Base-by-base conservation (phyloP, 2,797 vertebrate species). In the Discoglossus pictus region DNA sequence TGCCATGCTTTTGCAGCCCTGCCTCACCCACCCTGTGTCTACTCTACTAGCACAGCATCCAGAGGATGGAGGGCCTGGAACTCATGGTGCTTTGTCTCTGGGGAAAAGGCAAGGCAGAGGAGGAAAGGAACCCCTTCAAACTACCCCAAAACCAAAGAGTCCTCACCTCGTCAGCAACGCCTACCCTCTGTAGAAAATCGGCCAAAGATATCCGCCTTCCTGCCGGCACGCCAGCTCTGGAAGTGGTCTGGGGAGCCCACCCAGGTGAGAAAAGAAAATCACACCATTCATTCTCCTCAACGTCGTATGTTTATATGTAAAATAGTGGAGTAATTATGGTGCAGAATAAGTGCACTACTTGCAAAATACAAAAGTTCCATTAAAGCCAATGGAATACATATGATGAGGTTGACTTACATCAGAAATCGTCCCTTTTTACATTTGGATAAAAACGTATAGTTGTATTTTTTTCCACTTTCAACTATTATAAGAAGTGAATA, bases 201-300 rank as follows among this genome's bases (percentile, higher is more conserved):
- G 80, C 81, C 91, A 75, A 95, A 91, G 87, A 92, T 93, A 78
- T 83, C 93, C 0, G 85, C 93, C 40, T 93, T 93, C 83, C 86
- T 94, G 74, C 92, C 94, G 0, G 94, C 93, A 20, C 92, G 90
- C 43, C 96, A 98, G 83, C 89, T 98, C 71, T 98, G 96, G 97
- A 94, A 90, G 78, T 99, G 97, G 97, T 98, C 96, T 0, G 97
- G 97, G 71, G 97, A 93, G 80, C 96, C 97, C 73, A 98, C 97
- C 2, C 97, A 98, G 93, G 96, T 98, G 86, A 18, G 47, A 74
- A 38, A 67, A 2, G 56, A 36, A 9, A 1, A 2, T 17, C 13
- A 0, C 2, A 2, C 18, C 0, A 0, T n/a, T n/a, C n/a, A n/a
- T n/a, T n/a, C n/a, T n/a, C n/a, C n/a, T n/a, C n/a, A n/a, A n/a